These are phyloP conservation scores for Ataeniobius toweri DNA, from an alignment of 2,797 vertebrate genomes.

Conservation along the genomic window DNA sequence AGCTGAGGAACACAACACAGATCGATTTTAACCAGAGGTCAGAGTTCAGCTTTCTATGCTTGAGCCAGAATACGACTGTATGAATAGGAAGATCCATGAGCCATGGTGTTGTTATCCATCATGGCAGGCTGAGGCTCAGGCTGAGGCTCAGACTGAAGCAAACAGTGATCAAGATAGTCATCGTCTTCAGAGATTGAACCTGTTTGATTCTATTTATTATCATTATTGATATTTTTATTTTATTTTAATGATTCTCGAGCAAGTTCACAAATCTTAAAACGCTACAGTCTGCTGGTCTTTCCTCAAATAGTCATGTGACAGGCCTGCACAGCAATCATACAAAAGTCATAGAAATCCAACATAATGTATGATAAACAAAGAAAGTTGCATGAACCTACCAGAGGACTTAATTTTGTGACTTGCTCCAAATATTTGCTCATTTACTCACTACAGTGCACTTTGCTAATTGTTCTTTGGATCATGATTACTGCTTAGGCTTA, in stretches of 20 bases:
- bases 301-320: no score
- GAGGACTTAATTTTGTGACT: neutral
- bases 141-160: neutral
- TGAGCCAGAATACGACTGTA: neutral
- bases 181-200: neutral
- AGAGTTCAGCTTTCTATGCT: neutral
- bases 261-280: neutral
- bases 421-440: neutral
- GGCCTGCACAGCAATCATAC: no score
- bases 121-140: neutral
- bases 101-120: neutral
- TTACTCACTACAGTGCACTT: no score
- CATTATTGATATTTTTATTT: neutral
- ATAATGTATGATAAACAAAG: neutral
- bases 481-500: no score
- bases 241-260: neutral
- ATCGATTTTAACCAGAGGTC: neutral
- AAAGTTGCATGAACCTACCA: neutral
- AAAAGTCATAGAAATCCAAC: neutral
- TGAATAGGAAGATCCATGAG: neutral
- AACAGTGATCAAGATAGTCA: neutral
- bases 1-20: neutral
- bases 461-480: no score
- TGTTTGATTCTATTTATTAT: neutral
- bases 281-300: neutral